phyloP scores from a whole-genome alignment of 2,888 invertebrate genomes.

The Tiliacea aurago region DNA sequence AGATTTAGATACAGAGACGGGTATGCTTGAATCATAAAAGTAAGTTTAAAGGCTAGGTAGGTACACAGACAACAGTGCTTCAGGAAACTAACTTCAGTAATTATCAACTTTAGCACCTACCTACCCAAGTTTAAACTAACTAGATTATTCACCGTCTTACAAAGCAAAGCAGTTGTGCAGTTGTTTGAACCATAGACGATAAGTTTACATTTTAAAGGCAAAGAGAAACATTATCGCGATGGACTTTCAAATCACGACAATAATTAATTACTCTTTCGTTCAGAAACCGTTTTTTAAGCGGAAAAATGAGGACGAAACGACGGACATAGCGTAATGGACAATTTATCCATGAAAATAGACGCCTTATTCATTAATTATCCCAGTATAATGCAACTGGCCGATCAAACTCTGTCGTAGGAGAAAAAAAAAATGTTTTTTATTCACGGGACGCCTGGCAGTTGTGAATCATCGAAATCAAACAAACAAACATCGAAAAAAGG shows the following conservation, averaged over 20 bases:
- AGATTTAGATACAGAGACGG: too few relatives aligned
- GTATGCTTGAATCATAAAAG: too few relatives aligned
- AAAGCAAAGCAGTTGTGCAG: conserved; percentile 28
- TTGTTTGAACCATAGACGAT: not conserved
- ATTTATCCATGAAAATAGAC: not conserved
- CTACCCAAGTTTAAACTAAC: conserved; percentile 9
- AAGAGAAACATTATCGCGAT: not conserved
- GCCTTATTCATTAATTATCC: not conserved
- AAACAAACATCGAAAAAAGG: too few relatives aligned
- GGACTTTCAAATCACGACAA: not conserved
- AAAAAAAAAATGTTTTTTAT: too few relatives aligned
- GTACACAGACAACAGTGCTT: not conserved
- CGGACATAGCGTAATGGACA: too few relatives aligned
- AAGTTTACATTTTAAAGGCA: not conserved
- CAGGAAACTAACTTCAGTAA: not conserved
- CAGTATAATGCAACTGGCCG: too few relatives aligned
- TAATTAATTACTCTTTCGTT: conserved; percentile 26
- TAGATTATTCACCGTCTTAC: conserved; percentile 43
- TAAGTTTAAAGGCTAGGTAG: too few relatives aligned
- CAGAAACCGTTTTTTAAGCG: not conserved
- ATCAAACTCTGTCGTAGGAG: too few relatives aligned
- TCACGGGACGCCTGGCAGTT: too few relatives aligned
- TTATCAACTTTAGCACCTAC: not conserved
- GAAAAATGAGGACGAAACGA: not conserved
- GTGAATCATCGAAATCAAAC: too few relatives aligned